These are phyloP conservation scores for Pristionchus japonicus DNA, from an alignment of 2,888 invertebrate species.

Conservation along the genomic window DNA sequence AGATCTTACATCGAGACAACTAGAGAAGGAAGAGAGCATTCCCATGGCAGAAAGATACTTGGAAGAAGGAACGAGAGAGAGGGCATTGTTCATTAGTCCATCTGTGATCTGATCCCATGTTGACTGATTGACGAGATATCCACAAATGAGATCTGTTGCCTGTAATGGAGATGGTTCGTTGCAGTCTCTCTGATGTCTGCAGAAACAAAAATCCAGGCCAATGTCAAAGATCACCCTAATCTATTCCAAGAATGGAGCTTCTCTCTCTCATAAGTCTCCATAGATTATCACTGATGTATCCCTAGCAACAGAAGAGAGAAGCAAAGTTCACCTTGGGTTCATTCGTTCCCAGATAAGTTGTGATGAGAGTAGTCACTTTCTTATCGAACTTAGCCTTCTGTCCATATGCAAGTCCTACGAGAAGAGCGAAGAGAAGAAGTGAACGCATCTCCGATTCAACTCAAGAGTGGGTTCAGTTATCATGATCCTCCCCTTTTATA, in stretches of 20 bases:
- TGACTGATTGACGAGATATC: not conserved
- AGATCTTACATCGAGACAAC: not conserved
- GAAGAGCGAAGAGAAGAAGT: not conserved
- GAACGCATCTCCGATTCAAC: not conserved
- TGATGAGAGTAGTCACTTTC: not conserved
- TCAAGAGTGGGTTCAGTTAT: not conserved
- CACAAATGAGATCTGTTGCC: not conserved
- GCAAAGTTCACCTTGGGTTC: not conserved
- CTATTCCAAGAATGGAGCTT: not conserved
- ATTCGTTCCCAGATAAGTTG: constrained; percentile 21
- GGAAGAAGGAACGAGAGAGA: not conserved
- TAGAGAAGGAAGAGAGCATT: not conserved
- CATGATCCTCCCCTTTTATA: not conserved
- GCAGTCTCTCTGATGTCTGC: no score
- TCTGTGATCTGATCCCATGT: not conserved
- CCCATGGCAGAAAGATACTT: constrained; percentile 3
- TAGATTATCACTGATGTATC: not conserved
- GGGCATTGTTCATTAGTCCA: not conserved
- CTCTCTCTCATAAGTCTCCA: not conserved
- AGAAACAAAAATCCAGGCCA: no score
- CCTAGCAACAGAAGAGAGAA: not conserved
- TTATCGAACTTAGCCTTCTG: constrained; percentile 2
- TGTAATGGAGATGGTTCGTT: no score
- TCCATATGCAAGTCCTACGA: not conserved
- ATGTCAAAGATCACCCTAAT: not conserved